These are phyloP conservation scores for Rafetus swinhoei DNA, from an alignment of 2,113 vertebrate species.

Conservation along the genomic window DNA sequence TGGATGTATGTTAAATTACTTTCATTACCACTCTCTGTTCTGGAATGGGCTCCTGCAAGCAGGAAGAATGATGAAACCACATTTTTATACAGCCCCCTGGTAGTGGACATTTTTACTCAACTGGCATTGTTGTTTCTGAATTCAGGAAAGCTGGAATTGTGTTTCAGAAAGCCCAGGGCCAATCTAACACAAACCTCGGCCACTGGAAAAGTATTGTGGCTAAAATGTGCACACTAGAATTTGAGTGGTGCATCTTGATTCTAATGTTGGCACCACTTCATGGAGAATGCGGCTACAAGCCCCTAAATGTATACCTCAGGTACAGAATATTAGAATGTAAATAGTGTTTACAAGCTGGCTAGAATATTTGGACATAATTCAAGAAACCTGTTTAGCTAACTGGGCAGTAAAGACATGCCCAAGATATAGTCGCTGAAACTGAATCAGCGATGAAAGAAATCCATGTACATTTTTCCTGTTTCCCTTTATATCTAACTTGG, in stretches of 20 bases:
- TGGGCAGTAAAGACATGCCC: not conserved
- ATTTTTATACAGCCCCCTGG: slow-evolving; percentile 72
- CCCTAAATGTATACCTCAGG: not conserved
- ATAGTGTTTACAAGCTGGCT: not conserved
- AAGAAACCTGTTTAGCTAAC: not conserved
- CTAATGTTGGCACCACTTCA: not conserved
- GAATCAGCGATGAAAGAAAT: not conserved
- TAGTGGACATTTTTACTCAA: slow-evolving; percentile 58
- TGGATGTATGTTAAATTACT: slow-evolving; percentile 97
- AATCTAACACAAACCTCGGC: slow-evolving; percentile 13
- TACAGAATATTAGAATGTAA: not conserved
- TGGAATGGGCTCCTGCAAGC: slow-evolving; percentile 77
- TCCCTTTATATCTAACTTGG: slow-evolving; percentile 72
- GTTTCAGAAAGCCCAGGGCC: slow-evolving; percentile 46
- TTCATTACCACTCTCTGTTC: slow-evolving; percentile 88
- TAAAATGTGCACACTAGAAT: not conserved
- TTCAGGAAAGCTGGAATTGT: slow-evolving; percentile 38
- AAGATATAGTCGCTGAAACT: not conserved
- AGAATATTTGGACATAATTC: not conserved
- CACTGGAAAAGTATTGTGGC: slow-evolving; percentile 16
- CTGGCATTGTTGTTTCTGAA: slow-evolving; percentile 48
- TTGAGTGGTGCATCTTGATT: not conserved
- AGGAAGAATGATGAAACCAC: slow-evolving; percentile 82
- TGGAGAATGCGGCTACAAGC: not conserved
- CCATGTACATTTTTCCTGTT: slow-evolving; percentile 17